Conservation (phyloP, 2,113 vertebrate species). For the Ancistrus triradiatus region DNA sequence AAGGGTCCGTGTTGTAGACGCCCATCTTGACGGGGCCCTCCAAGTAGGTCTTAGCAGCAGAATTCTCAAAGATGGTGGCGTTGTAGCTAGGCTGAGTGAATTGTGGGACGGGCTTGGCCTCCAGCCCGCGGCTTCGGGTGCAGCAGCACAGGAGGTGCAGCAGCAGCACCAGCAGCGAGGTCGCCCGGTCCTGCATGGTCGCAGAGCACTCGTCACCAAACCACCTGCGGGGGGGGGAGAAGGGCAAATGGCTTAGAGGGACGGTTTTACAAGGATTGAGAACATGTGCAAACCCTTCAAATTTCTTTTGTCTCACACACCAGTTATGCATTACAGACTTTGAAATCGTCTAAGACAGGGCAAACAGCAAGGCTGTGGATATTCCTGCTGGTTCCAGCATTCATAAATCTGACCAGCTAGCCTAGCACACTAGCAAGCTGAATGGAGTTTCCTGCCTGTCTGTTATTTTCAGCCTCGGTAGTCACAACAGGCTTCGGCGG, state of each 20-base stretch:
- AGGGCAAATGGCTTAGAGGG: neutral
- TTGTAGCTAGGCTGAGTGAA: constrained; percentile 89
- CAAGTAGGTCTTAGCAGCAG: constrained; percentile 92
- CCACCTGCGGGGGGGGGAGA: constrained; percentile 62
- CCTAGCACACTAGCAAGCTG: neutral
- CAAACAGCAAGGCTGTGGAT: no score
- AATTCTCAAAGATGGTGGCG: constrained; percentile 94
- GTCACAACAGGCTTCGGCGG: constrained; percentile 26
- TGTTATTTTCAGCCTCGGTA: constrained; percentile 25
- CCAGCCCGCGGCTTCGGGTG: constrained; percentile 69
- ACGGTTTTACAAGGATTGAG: no score
- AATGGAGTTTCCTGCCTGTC: constrained; percentile 5
- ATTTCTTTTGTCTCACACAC: no score
- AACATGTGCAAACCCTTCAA: no score
- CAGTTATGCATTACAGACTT: no score
- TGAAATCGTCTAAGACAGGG: no score
- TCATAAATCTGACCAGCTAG: neutral
- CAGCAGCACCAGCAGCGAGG: constrained; percentile 74
- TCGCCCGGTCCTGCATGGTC: constrained; percentile 80
- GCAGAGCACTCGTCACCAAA: constrained; percentile 67
- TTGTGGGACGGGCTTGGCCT: constrained; percentile 65
- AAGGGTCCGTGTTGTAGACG: constrained; percentile 76
- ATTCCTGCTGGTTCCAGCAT: neutral
- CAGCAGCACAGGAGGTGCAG: constrained; percentile 76
- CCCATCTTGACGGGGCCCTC: constrained; percentile 94